Evolutionary conservation across 1,140 invertebrate species (phyloP).

Genomic region (Maniola jurtina): DNA sequence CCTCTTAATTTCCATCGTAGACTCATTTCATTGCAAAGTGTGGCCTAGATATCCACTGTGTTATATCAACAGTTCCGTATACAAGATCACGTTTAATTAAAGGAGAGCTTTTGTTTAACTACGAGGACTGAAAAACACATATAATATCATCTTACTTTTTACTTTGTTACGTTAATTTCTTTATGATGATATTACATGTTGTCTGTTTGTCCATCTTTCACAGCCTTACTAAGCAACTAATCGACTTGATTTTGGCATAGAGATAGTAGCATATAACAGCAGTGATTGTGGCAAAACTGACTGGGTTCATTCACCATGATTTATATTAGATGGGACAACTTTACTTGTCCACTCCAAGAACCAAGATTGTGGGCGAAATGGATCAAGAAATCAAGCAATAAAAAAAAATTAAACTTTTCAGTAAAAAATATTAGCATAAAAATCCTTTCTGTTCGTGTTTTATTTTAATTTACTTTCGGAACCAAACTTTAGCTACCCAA

Average conservation of each 20-base stretch:
- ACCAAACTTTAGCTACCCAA: background rate
- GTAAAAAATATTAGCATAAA: background rate
- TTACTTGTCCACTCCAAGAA: no score
- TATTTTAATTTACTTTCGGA: background rate
- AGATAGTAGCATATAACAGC: no score
- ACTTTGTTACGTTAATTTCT: background rate
- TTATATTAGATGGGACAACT: no score
- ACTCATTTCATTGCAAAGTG: conserved; percentile 3
- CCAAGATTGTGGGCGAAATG: no score
- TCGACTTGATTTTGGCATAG: no score
- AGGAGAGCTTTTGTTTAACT: background rate
- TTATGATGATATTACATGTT: no score
- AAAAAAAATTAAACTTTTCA: background rate
- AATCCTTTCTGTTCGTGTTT: background rate
- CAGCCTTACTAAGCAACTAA: no score
- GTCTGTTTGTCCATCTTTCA: no score
- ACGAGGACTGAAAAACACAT: background rate
- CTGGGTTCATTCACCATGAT: no score
- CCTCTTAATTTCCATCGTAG: conserved; percentile 4
- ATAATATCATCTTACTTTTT: background rate
- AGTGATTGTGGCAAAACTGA: no score
- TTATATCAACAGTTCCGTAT: background rate
- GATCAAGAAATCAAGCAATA: background rate
- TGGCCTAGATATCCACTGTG: background rate
- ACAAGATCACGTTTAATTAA: background rate